These are phyloP conservation scores for Melitaea cinxia DNA, from an alignment of 1,140 invertebrate genomes.

Conservation along the genomic window DNA sequence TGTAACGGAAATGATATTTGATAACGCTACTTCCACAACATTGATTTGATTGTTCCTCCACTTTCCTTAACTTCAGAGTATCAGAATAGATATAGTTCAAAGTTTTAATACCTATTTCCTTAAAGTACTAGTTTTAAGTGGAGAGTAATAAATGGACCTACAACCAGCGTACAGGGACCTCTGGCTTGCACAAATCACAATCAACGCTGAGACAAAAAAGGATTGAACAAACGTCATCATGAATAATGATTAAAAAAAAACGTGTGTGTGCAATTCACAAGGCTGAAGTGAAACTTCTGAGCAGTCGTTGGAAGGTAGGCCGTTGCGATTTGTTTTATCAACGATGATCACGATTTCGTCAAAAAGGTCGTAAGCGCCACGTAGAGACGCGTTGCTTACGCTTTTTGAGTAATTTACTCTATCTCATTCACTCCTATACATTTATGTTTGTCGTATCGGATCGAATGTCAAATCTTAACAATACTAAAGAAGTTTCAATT, in stretches of 20 bases:
- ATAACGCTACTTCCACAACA: background rate
- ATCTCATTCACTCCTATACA: too few relatives aligned
- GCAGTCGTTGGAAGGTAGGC: too few relatives aligned
- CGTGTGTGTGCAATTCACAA: too few relatives aligned
- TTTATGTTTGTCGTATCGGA: too few relatives aligned
- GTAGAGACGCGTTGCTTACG: too few relatives aligned
- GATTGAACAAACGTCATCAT: conserved; percentile 36
- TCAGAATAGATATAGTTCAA: background rate
- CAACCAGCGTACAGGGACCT: conserved; percentile 57
- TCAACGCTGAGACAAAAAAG: conserved; percentile 37
- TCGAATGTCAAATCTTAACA: too few relatives aligned
- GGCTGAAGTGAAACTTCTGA: too few relatives aligned
- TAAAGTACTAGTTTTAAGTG: conserved; percentile 42
- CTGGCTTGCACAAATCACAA: conserved; percentile 43
- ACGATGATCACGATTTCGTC: too few relatives aligned
- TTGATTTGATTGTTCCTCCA: background rate
- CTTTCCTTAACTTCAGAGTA: background rate
- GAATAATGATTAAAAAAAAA: conserved; percentile 23
- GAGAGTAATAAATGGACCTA: conserved; percentile 51
- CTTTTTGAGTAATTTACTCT: too few relatives aligned
- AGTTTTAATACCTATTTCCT: conserved; percentile 51
- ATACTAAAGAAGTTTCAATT: too few relatives aligned
- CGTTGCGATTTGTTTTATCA: too few relatives aligned
- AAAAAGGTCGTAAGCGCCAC: too few relatives aligned
- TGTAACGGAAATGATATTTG: background rate